Percentiles rank a stretch among this genome's conserved stretches.
Evolutionary conservation across 2,797 vertebrate genomes (phyloP).

Genomic region (Vipera latastei): DNA sequence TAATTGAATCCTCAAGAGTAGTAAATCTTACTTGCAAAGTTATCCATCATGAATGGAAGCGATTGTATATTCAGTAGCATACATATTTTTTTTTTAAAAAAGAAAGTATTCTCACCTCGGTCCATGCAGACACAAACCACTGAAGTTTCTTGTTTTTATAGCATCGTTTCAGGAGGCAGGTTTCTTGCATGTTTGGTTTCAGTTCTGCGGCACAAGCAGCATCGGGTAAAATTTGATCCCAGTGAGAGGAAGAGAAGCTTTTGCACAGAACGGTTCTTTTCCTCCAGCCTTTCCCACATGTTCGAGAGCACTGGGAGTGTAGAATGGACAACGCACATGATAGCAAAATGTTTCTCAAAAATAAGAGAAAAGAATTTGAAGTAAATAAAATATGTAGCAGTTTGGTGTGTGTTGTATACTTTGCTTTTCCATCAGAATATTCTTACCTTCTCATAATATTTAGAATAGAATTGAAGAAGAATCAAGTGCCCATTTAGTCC

Average conservation of each 20-base stretch:
- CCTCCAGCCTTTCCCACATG: constrained; percentile 83
- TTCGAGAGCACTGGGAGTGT: constrained; percentile 80
- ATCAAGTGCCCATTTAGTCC: not conserved
- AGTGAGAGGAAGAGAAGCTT: constrained; percentile 64
- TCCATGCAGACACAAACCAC: constrained; percentile 87
- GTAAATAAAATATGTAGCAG: not conserved
- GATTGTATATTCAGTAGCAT: not conserved
- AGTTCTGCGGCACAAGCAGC: constrained; percentile 68
- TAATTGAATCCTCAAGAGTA: too few species aligned
- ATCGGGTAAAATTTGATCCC: constrained; percentile 68
- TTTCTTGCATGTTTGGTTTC: constrained; percentile 79
- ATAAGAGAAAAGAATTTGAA: not conserved
- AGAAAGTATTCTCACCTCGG: constrained; percentile 70
- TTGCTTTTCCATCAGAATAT: not conserved
- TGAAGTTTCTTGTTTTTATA: constrained; percentile 81
- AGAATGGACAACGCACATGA: not conserved
- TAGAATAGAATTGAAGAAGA: not conserved
- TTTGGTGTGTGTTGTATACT: not conserved
- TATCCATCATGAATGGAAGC: not conserved
- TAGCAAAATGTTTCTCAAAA: not conserved
- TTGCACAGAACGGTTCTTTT: constrained; percentile 79
- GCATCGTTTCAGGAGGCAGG: constrained; percentile 81
- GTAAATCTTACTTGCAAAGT: too few species aligned
- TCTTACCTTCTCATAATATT: not conserved
- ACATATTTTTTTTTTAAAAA: not conserved